These are phyloP conservation scores for Drosophila quinaria DNA, from an alignment of 2,888 invertebrate genomes.

Conservation along the genomic window DNA sequence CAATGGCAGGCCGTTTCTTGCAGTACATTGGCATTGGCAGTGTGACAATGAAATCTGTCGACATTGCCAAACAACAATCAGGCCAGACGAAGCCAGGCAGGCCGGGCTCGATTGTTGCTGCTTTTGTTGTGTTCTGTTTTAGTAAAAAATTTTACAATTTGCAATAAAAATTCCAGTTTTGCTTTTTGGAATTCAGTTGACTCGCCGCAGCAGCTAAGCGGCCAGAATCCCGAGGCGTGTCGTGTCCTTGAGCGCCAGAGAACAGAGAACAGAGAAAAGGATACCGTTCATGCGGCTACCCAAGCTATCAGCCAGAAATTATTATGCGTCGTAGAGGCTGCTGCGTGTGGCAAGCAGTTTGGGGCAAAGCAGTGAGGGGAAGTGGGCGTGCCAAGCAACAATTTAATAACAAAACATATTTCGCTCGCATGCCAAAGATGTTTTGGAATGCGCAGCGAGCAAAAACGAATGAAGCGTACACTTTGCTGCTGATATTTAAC, in stretches of 20 bases:
- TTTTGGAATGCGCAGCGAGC: slow-evolving; percentile 65
- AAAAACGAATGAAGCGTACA: slow-evolving; percentile 48
- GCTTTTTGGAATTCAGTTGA: slow-evolving; percentile 76
- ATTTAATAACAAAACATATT: slow-evolving; percentile 81
- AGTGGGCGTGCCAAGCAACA: slow-evolving; percentile 68
- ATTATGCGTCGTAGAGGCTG: slow-evolving; percentile 65
- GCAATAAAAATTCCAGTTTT: slow-evolving; percentile 80
- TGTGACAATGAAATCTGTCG: slow-evolving; percentile 68
- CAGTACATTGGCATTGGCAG: slow-evolving; percentile 58
- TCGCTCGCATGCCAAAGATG: slow-evolving; percentile 76
- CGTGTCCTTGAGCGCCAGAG: slow-evolving; percentile 38
- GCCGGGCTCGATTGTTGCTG: not conserved
- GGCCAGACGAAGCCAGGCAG: slow-evolving; percentile 11
- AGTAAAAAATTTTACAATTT: slow-evolving; percentile 79
- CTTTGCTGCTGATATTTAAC: slow-evolving; percentile 18
- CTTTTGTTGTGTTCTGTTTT: slow-evolving; percentile 50
- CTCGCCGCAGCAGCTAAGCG: slow-evolving; percentile 34
- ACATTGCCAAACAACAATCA: slow-evolving; percentile 51
- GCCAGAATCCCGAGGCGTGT: not conserved
- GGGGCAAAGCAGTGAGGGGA: not conserved
- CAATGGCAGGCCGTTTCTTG: slow-evolving; percentile 40
- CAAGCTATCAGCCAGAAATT: slow-evolving; percentile 70
- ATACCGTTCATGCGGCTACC: slow-evolving; percentile 50
- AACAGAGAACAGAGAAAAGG: slow-evolving; percentile 36
- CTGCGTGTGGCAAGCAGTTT: slow-evolving; percentile 13